Evolutionary conservation across 2,888 invertebrate species (phyloP).

Genomic region (Suillia variegata): DNA sequence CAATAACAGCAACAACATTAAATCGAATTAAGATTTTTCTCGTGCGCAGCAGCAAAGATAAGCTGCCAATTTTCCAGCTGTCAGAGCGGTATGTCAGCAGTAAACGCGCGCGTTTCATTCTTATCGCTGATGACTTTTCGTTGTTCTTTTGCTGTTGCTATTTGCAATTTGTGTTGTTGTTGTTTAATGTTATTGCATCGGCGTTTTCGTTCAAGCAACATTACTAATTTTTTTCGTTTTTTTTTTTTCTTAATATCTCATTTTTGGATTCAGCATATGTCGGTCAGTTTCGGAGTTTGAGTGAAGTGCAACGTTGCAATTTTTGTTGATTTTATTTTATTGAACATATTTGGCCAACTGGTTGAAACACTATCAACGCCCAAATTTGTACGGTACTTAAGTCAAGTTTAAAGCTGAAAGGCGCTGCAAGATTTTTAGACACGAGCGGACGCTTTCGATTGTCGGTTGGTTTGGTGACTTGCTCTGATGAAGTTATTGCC

Average conservation of each 20-base stretch:
- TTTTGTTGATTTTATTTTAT: not conserved
- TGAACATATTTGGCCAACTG: slow-evolving; percentile 4
- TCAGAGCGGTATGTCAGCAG: no score
- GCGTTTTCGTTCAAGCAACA: no score
- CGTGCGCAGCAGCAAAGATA: not conserved
- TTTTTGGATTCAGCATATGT: not conserved
- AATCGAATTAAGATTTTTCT: not conserved
- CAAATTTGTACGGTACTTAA: slow-evolving; percentile 10
- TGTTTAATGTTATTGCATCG: no score
- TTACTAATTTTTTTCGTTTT: not conserved
- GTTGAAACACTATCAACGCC: slow-evolving; percentile 16
- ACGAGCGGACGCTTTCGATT: no score
- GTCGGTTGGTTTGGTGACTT: no score
- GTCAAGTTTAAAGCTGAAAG: no score
- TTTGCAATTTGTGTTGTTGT: no score
- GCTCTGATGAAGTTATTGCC: no score
- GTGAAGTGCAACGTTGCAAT: not conserved
- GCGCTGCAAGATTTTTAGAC: no score
- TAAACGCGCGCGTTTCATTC: not conserved
- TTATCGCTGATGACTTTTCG: slow-evolving; percentile 1
- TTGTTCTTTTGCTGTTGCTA: not conserved
- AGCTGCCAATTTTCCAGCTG: not conserved
- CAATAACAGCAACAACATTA: no score
- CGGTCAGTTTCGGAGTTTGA: not conserved
- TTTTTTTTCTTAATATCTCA: not conserved